Evolutionary conservation across 1,140 invertebrate species (phyloP), one percentile per base, ranked within the genome.

Genomic region (Penaeus vannamei): DNA sequence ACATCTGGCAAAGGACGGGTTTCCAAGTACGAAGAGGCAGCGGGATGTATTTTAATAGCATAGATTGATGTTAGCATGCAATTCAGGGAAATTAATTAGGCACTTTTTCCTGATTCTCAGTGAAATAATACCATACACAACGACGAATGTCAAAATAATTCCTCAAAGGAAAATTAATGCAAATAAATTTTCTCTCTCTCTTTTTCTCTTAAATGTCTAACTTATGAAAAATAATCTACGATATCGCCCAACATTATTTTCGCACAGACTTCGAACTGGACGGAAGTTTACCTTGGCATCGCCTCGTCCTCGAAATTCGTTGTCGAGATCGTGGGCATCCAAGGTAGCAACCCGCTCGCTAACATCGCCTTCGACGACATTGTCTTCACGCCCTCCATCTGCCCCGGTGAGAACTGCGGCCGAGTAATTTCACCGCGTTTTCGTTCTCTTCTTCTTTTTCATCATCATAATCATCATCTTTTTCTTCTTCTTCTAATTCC

Each of bases 281-380:
- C 29, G 19, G 87, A 89, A 66, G 59, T 72, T n/a, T 89, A 76
- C 72, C n/a, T 89, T 66, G 87, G 82, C 29, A 79, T 89, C 60
- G n/a, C 22, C 36, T 46, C 53, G 10, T 53, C 72, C 76, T 79
- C 46, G 29, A 62, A 20, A 2, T 89, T 84, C 61, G 29, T 85
- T 22, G 19, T 89, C 32, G 82, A 89, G 36, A 69, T 85, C 53
- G n/a, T n/a, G 23, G 87, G 87, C 17, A 29, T 61, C 22, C 87
- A 89, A 60, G 72, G 82, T 14, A 64, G 46, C 23, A 80, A 85
- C 61, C 69, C 76, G 3, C 87, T 89, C 53, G 36, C 87, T n/a
- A 89, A 89, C 82, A 77, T 89, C 62, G 87, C 87, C 66, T 23
- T 89, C 8, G 87, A 89, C 80, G 87, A 89, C 72, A 89, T 89